Evolutionary conservation across 2,797 vertebrate genomes (phyloP), one percentile per base, ranked within the genome.

Genomic region (Atherinosoma microstoma): DNA sequence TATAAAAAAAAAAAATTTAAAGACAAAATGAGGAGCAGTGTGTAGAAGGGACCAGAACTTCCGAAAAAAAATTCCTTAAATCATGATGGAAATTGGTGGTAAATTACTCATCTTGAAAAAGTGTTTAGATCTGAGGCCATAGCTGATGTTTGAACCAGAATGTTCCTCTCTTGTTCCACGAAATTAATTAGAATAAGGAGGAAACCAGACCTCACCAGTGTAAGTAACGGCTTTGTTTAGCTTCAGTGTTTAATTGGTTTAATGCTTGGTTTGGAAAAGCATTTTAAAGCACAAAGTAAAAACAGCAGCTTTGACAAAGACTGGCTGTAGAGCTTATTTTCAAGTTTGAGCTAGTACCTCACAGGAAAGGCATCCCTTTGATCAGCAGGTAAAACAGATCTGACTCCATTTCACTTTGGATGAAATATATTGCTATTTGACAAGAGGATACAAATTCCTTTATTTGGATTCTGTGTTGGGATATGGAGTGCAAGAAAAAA

Each of bases 361-460:
- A 58, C 29, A 70, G 77, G 34, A 75, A 75, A 75, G n/a, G 47
- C 70, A 73, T 75, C 42, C 56, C 34, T 83, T 84, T 81, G 70
- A 89, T 78, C 61, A 69, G 71, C 57, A 68, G 66, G 49, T 80
- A 73, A 83, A 84, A 49, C 58, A 47, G 30, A 64, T 63, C 27
- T 36, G 42, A 24, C 30, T 68, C 22, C 34, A 54, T 24, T 82
- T 73, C 40, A 70, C 53, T 72, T 73, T 38, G 49, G 47, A 60
- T 79, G 49, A 86, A 83, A 78, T 54, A 29, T 22, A 68, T 75
- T 16, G 62, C 72, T 38, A 8, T 64, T 68, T 81, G 66, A 78
- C 58, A 75, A 61, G 40, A 63, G 11, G 36, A 70, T 45, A 62
- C n/a, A 76, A 34, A 75, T 75, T 60, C 27, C 34, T 83, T 84